These are phyloP conservation scores for Amblyjoppa fuscipennis DNA, from an alignment of 2,888 invertebrate genomes.

Conservation along the genomic window DNA sequence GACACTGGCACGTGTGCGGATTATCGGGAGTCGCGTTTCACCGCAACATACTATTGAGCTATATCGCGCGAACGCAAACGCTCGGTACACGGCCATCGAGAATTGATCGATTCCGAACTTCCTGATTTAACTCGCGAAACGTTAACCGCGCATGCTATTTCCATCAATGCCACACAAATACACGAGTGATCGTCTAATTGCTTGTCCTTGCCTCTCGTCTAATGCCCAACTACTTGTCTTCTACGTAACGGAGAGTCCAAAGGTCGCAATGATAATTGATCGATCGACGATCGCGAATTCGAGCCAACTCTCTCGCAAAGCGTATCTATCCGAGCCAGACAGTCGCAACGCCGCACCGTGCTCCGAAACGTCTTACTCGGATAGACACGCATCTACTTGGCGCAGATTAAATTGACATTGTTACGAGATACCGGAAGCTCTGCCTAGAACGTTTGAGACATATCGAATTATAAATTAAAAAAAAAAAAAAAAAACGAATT, in stretches of 20 bases:
- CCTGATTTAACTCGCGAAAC: background rate
- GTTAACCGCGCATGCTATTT: conserved; percentile 22
- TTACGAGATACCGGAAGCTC: conserved; percentile 9
- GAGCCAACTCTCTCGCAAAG: background rate
- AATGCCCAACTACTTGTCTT: background rate
- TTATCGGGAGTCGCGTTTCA: conserved; percentile 46
- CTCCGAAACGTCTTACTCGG: background rate
- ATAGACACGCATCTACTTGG: background rate
- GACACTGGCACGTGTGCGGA: conserved; percentile 28
- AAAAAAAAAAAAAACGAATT: background rate
- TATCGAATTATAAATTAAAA: background rate
- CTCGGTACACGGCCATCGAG: background rate
- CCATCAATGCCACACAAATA: conserved; percentile 16
- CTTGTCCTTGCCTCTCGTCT: conserved; percentile 22
- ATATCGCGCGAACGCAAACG: background rate
- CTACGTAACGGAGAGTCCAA: background rate
- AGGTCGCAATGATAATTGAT: conserved; percentile 36
- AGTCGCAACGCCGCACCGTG: background rate
- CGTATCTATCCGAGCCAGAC: background rate
- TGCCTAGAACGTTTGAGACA: background rate
- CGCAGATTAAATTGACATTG: background rate
- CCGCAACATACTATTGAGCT: conserved; percentile 25
- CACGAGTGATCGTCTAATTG: conserved; percentile 12
- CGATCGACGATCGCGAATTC: conserved; percentile 32
- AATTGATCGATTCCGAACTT: conserved; percentile 5